Evolutionary conservation across 2,797 vertebrate genomes (phyloP), one percentile per base, ranked within the genome.

Genomic region (Acrocephalus scirpaceus): DNA sequence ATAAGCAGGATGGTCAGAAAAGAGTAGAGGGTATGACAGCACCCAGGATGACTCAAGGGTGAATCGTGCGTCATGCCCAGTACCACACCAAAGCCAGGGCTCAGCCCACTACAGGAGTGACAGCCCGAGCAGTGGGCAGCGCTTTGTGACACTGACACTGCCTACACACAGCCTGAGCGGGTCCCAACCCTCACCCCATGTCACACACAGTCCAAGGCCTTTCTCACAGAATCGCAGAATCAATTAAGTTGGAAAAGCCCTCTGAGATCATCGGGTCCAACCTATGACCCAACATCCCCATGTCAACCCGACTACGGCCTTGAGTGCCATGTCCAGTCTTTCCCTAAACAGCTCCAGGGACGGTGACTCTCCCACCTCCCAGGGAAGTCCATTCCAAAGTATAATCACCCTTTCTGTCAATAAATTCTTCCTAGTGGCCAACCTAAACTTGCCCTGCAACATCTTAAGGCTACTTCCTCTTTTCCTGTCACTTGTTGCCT

Each of bases 51-150:
- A 47, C 60, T 45, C 16, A 11, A 5, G 60, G 3, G 32, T 14
- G 56, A 65, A 16, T 2, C 44, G 58, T 7, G 13, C 0, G 0
- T 7, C 34, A 7, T 6, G 13, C 7, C 18, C 30, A 3, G 23
- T 4, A 9, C 7, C 30, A 10, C 54, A 54, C 0, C 60, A 34
- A 42, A 62, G 44, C 11, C 53, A 13, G 26, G 1, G 40, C 36
- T 26, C 1, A 9, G 36, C 20, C 19, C 44, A 3, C 1, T 10
- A 7, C 48, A 4, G 42, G 4, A 58, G 42, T 2, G 40, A 27
- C 61, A 47, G 58, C 62, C 62, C 4, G 1, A 53, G 48, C 58
- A 15, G 16, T 0, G 32, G 22, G 32, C 40, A n/a, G 7, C 4
- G 4, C 13, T 50, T 34, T 36, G 3, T 1, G 20, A 10, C 53